phyloP scores from a whole-genome alignment of 2,797 vertebrate species.

The Cyprinodon diabolis region DNA sequence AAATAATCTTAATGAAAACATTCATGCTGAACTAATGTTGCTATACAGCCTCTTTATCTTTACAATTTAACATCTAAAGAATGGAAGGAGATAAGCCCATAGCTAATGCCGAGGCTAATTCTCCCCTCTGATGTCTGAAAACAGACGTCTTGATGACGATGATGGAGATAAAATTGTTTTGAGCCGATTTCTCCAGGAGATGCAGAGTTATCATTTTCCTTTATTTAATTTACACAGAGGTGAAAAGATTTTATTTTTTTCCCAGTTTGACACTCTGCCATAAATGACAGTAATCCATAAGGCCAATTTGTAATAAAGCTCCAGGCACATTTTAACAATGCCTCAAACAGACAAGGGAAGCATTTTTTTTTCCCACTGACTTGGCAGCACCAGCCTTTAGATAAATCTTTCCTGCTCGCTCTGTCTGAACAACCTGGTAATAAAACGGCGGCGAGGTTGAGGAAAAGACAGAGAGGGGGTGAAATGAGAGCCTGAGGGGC shows the following conservation, averaged over 20 bases:
- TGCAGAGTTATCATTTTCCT: constrained; percentile 24
- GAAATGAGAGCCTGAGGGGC: constrained; percentile 70
- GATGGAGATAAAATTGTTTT: constrained; percentile 67
- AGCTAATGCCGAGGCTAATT: constrained; percentile 48
- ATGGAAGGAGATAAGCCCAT: constrained; percentile 54
- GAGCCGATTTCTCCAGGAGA: constrained; percentile 50
- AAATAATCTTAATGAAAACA: constrained; percentile 39
- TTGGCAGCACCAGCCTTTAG: constrained; percentile 75
- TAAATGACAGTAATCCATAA: constrained; percentile 80
- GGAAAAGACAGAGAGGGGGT: constrained; percentile 48
- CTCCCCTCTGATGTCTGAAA: constrained; percentile 59
- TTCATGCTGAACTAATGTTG: constrained; percentile 34
- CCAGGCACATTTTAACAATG: constrained; percentile 74
- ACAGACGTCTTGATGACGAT: constrained; percentile 51
- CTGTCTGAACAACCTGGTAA: constrained; percentile 75
- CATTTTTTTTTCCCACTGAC: constrained; percentile 67
- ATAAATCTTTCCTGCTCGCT: constrained; percentile 75
- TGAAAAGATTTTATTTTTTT: constrained; percentile 60
- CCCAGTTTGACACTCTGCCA: constrained; percentile 61
- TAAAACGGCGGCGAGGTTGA: constrained; percentile 66
- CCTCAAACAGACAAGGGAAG: constrained; percentile 72
- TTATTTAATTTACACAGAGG: constrained; percentile 65
- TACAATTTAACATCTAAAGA: constrained; percentile 51
- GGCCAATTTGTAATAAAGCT: constrained; percentile 81
- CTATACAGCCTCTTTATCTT: constrained; percentile 43